Percentiles rank a stretch among this genome's conserved stretches.
Evolutionary conservation across 2,797 vertebrate genomes (phyloP).

Genomic region (Poliocrania exsul): DNA sequence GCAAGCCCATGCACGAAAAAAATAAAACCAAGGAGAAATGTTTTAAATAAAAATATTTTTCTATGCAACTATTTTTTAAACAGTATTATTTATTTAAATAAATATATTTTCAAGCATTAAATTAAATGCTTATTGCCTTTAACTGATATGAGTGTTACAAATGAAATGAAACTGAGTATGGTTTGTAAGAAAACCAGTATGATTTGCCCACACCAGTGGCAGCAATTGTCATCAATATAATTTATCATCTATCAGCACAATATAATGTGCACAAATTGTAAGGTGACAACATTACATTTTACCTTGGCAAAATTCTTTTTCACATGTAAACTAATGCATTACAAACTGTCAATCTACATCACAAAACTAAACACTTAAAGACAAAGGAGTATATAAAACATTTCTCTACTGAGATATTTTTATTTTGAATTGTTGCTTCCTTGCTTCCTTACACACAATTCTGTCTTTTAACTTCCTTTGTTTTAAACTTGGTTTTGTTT

Average conservation of each 20-base stretch:
- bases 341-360: not conserved
- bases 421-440: not conserved
- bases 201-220: constrained; percentile 43
- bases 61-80: not conserved
- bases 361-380: not conserved
- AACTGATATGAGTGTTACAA: constrained; percentile 9
- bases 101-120: not conserved
- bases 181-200: not conserved
- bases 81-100: not conserved
- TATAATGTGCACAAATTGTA: constrained; percentile 26
- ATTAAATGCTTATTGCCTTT: constrained; percentile 21
- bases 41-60: not conserved
- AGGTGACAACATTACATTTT: constrained; percentile 33
- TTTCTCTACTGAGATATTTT: not conserved
- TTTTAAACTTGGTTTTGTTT: not conserved
- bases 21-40: not conserved
- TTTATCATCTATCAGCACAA: constrained; percentile 50
- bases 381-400: not conserved
- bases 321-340: constrained; percentile 34
- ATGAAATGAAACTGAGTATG: constrained; percentile 37
- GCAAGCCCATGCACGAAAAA: not conserved
- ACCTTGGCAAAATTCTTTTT: constrained; percentile 30
- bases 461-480: not conserved
- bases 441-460: not conserved
- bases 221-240: constrained; percentile 22